Conservation (phyloP, 2,113 vertebrate species). For the Xiphorhynchus elegans region DNA sequence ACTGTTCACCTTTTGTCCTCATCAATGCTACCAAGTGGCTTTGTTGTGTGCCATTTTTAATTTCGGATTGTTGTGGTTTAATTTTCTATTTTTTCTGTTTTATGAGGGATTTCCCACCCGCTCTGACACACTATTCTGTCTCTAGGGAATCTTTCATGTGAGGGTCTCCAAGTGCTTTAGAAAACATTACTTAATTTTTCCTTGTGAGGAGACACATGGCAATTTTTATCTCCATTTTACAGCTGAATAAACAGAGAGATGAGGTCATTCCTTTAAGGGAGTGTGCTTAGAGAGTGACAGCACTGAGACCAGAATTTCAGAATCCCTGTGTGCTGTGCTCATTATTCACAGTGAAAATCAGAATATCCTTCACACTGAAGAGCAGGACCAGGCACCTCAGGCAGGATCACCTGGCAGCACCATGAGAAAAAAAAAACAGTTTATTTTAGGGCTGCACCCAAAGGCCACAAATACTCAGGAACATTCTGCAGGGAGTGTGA, state of each 20-base stretch:
- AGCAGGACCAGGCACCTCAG: background rate
- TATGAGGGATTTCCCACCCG: background rate
- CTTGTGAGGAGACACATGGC: background rate
- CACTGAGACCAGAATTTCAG: background rate
- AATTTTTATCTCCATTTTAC: slow-evolving; percentile 43
- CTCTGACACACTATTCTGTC: background rate
- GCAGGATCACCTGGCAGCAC: background rate
- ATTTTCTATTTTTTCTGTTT: background rate
- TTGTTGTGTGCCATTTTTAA: background rate
- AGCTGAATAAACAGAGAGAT: slow-evolving; percentile 58
- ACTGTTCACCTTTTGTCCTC: background rate
- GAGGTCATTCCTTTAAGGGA: background rate
- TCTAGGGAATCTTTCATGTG: background rate
- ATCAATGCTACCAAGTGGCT: background rate
- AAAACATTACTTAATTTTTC: slow-evolving; percentile 25
- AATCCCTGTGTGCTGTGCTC: background rate
- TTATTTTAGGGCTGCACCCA: background rate
- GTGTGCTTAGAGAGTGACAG: background rate
- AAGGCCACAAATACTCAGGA: background rate
- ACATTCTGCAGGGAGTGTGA: background rate
- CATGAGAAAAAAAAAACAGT: background rate
- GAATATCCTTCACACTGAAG: background rate
- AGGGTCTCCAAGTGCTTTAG: background rate
- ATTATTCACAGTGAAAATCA: background rate
- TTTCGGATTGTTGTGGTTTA: background rate